Conservation (phyloP, 2,797 vertebrate genomes). For the Triplophysa bombifrons region DNA sequence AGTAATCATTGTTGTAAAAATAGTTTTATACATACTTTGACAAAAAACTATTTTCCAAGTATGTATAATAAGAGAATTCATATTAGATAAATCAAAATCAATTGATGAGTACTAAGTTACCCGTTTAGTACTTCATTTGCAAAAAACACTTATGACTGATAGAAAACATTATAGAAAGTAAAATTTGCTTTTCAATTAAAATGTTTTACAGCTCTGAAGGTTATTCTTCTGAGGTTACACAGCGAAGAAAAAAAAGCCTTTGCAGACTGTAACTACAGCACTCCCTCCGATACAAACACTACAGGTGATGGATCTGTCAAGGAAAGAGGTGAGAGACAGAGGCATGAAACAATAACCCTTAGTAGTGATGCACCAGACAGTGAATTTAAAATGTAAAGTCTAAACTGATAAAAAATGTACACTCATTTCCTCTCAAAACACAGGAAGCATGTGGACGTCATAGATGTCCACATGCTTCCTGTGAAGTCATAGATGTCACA, state of each 20-base stretch:
- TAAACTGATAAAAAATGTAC: constrained; percentile 4
- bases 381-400: constrained; percentile 25
- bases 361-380: neutral
- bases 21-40: no score
- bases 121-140: neutral
- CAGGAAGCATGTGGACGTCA: constrained; percentile 29
- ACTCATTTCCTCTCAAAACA: constrained; percentile 37
- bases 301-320: neutral
- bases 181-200: neutral
- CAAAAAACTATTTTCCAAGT: no score
- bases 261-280: neutral
- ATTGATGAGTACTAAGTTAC: neutral
- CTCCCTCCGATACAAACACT: constrained; percentile 2
- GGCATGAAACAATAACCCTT: neutral
- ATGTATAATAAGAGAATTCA: no score
- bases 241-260: constrained; percentile 24
- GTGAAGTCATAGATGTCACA: constrained; percentile 22
- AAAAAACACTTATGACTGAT: neutral
- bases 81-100: no score
- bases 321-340: constrained; percentile 22
- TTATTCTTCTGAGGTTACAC: neutral
- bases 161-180: neutral
- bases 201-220: constrained; percentile 1
- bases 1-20: no score
- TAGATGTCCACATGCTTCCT: no score